Evolutionary conservation across 2,888 invertebrate genomes (phyloP).

Genomic region (Lapara coniferarum): DNA sequence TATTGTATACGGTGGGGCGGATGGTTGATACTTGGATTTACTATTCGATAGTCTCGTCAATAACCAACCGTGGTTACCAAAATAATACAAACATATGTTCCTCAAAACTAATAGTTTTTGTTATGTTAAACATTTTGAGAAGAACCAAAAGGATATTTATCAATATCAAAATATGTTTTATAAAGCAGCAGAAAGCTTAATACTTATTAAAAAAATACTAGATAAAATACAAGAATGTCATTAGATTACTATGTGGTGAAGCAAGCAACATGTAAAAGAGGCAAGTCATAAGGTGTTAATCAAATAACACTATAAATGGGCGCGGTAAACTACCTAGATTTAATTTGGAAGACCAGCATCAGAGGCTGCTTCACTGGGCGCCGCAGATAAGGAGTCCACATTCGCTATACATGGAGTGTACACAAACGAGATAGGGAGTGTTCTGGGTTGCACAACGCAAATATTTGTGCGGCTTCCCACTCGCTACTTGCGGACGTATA

Average conservation of each 20-base stretch:
- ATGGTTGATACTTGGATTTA: too few relatives aligned
- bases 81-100: too few relatives aligned
- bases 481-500: conserved; percentile 36
- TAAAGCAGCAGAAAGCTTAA: too few relatives aligned
- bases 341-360: conserved; percentile 56
- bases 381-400: conserved; percentile 61
- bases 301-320: conserved; percentile 64
- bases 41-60: too few relatives aligned
- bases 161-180: neutral
- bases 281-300: conserved; percentile 57
- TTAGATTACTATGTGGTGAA: neutral
- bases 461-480: conserved; percentile 58
- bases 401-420: conserved; percentile 57
- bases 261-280: neutral
- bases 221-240: too few relatives aligned
- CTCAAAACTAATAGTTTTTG: too few relatives aligned
- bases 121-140: too few relatives aligned
- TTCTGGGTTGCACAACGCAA: conserved; percentile 57
- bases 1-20: neutral
- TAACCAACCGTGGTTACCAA: too few relatives aligned
- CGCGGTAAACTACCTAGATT: conserved; percentile 60
- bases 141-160: neutral
- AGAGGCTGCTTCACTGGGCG: conserved; percentile 51
- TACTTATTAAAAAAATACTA: too few relatives aligned
- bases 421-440: conserved; percentile 63